Base-by-base conservation (phyloP, 2,113 vertebrate species). In the Triplophysa dalaica region DNA sequence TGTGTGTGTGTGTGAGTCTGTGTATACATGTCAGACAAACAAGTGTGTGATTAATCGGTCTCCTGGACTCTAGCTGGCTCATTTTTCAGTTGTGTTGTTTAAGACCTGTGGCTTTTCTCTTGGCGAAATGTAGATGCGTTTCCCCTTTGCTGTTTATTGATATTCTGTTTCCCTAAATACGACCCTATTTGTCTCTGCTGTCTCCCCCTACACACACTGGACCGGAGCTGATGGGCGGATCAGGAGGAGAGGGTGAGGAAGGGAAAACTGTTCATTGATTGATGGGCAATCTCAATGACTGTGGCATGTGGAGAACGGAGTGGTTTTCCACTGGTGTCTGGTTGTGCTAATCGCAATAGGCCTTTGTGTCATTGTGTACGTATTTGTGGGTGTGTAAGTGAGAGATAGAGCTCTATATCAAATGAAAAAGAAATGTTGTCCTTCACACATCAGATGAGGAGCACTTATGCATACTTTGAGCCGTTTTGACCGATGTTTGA, bases 101-200 rank as follows among this genome's bases (percentile, higher is more conserved):
- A 83, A 86, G 79, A 75, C 81, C 75, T 81, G 80, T 82, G 77
- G 79, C 70, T 78, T 19, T 63, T 61, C 76, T 69, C 62, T 29
- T 61, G 50, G 63, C 29, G 41, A 64, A 64, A 66, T 69, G 72
- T 81, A 69, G 70, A 68, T 81, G 77, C 77, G 77, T 85, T 82
- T 82, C 83, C 81, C 85, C 75, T 67, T 54, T 56, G 79, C 79
- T 80, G 80, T 87, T 86, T 85, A 85, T 87, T 84, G 85, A 87
- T 86, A 87, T 86, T 87, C 83, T 83, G 86, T 87, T 87, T 87
- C 86, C 86, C 79, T 80, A 85, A 87, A 87, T 87, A 86, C 70
- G 61, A 75, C 45, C 14, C 83, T 61, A 87, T 87, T 81, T 79
- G 79, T 87, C 86, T 87, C 73, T 8, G 41, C 79, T 82, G 86